phyloP scores from a whole-genome alignment of 1,140 invertebrate species.

The Lysiphlebus fabarum region DNA sequence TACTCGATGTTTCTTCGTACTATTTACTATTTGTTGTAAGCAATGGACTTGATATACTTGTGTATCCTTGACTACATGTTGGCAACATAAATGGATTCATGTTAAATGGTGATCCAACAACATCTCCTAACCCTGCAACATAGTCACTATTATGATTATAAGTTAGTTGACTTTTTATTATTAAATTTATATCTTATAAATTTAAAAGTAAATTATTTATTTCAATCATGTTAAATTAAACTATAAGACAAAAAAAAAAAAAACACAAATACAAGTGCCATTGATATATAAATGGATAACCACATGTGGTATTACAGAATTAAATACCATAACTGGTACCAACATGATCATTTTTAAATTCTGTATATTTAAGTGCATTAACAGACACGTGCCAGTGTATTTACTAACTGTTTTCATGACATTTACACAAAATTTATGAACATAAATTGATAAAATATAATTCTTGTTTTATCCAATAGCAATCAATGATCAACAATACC shows the following conservation, averaged over 20 bases:
- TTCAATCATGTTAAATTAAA: not conserved
- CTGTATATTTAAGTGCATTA: not conserved
- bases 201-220: conserved; percentile 3
- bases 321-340: conserved; percentile 14
- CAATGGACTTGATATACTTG: conserved; percentile 68
- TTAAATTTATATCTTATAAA: conserved; percentile 18
- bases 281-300: conserved; percentile 3
- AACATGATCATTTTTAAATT: not conserved
- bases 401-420: conserved; percentile 24
- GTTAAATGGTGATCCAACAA: conserved; percentile 79
- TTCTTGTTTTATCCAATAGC: not conserved
- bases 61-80: conserved; percentile 82
- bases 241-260: not conserved
- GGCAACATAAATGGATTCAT: conserved; percentile 89
- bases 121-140: conserved; percentile 66
- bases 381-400: conserved; percentile 31
- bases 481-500: conserved; percentile 16
- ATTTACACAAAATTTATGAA: not conserved
- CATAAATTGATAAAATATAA: not conserved
- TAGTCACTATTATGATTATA: conserved; percentile 44
- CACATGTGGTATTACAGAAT: conserved; percentile 16
- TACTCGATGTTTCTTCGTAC: conserved; percentile 35
- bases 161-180: conserved; percentile 31
- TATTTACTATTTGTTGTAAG: conserved; percentile 79
- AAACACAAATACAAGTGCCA: conserved; percentile 17